These are phyloP conservation scores for Mohoua ochrocephala DNA, from an alignment of 2,113 vertebrate species.

Conservation along the genomic window DNA sequence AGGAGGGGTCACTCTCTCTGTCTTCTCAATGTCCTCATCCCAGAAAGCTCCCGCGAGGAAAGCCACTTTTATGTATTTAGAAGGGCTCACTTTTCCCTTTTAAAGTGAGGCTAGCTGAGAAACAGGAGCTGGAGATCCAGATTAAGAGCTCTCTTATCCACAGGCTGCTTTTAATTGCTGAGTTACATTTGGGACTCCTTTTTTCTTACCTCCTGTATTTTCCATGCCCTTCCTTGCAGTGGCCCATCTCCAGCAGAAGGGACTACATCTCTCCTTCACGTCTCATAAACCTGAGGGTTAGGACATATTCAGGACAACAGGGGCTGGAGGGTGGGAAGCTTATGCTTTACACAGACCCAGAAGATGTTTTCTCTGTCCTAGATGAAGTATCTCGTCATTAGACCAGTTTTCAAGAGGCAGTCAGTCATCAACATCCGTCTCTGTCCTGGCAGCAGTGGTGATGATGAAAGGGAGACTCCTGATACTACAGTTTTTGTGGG, in stretches of 20 bases:
- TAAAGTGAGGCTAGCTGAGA: neutral
- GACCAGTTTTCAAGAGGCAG: neutral
- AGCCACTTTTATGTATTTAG: neutral
- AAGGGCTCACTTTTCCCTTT: neutral
- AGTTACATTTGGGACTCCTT: neutral
- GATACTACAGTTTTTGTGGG: neutral
- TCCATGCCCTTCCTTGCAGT: neutral
- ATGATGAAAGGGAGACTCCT: neutral
- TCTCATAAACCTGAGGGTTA: neutral
- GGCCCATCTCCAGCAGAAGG: neutral
- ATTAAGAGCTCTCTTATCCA: neutral
- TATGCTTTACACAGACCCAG: neutral
- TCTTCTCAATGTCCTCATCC: neutral
- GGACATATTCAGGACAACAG: neutral
- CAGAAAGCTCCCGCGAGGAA: neutral
- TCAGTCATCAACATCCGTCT: neutral
- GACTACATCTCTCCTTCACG: neutral
- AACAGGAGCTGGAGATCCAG: neutral
- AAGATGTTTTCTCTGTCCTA: neutral
- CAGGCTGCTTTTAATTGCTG: neutral
- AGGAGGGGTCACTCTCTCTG: neutral
- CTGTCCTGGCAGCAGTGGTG: neutral
- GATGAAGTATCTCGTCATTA: neutral
- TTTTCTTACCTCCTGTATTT: neutral
- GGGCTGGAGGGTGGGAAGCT: neutral